Percentiles rank a stretch among this genome's conserved stretches.
Evolutionary conservation across 2,113 vertebrate genomes (phyloP).

Genomic region (Heterochromis multidens): DNA sequence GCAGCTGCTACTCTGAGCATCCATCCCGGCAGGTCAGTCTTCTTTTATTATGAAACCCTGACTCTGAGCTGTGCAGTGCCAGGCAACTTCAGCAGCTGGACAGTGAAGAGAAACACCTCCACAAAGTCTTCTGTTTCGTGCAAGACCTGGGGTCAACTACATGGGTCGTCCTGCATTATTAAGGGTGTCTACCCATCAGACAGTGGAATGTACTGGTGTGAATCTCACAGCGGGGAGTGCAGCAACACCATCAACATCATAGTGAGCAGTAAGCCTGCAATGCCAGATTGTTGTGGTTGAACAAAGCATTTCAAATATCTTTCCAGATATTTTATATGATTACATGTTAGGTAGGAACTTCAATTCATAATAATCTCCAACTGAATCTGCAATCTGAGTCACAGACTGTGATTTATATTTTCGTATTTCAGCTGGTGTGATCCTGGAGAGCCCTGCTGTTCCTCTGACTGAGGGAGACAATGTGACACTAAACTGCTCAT

Average conservation of each 20-base stretch:
- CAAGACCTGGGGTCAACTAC: not conserved
- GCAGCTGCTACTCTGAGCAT: not conserved
- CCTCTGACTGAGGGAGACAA: not conserved
- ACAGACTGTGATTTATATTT: not conserved
- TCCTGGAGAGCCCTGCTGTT: not conserved
- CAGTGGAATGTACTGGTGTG: not conserved
- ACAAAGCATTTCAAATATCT: too few species aligned
- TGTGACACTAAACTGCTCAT: not conserved
- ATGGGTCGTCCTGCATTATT: not conserved
- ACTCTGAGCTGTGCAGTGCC: not conserved
- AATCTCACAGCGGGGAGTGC: not conserved
- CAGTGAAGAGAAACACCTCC: not conserved
- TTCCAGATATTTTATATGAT: too few species aligned
- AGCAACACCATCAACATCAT: not conserved
- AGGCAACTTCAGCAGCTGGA: not conserved
- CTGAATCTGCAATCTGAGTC: too few species aligned
- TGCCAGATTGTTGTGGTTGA: fast-evolving
- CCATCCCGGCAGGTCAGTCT: not conserved
- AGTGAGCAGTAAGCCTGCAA: not conserved
- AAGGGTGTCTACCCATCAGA: not conserved
- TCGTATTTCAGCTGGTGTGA: not conserved
- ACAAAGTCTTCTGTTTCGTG: not conserved
- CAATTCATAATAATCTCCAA: too few species aligned
- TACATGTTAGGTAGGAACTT: too few species aligned
- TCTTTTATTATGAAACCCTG: not conserved